Conservation (phyloP, 1,140 invertebrate genomes). For the Globodera rostochiensis region DNA sequence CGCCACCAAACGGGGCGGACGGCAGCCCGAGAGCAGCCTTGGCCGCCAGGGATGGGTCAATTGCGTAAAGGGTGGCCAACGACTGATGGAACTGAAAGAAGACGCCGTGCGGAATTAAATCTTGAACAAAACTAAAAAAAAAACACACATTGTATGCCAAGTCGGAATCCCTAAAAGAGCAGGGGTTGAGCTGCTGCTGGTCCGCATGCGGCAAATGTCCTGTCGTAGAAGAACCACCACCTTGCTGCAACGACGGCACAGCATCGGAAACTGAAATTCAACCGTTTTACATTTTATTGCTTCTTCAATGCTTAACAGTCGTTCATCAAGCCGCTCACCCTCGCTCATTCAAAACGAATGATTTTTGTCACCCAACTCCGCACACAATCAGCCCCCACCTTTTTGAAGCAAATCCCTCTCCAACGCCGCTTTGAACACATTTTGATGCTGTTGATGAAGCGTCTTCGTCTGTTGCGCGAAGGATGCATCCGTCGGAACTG, state of each 20-base stretch:
- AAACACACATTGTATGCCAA: not conserved
- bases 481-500: not conserved
- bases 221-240: no score
- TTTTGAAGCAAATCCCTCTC: not conserved
- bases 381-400: not conserved
- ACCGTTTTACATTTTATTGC: no score
- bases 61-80: slow-evolving; percentile 28
- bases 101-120: no score
- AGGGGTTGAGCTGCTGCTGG: no score
- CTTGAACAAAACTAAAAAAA: not conserved
- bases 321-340: no score
- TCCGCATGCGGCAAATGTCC: no score
- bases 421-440: not conserved
- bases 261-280: no score
- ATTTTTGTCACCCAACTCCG: no score
- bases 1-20: slow-evolving; percentile 4
- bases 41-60: slow-evolving; percentile 28
- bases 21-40: not conserved
- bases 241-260: no score
- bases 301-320: no score
- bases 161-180: no score
- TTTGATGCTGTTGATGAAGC: not conserved
- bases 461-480: not conserved
- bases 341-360: no score
- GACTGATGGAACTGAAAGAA: slow-evolving; percentile 34